Evolutionary conservation across 92 coral and sea anemone genomes (phyloP).

Genomic region (Phenganax stokvisi): DNA sequence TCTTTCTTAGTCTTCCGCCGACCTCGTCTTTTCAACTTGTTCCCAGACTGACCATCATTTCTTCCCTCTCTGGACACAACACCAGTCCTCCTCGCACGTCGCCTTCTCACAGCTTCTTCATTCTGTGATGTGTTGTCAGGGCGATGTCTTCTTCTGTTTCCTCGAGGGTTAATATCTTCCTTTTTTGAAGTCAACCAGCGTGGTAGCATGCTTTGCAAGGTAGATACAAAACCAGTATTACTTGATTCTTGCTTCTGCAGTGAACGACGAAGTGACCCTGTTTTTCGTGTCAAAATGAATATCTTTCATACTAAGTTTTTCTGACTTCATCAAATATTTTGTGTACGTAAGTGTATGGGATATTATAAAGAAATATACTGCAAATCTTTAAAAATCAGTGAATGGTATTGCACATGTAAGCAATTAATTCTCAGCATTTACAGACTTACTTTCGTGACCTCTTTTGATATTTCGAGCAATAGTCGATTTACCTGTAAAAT

Average conservation of each 20-base stretch:
- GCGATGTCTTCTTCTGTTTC: slow-evolving; percentile 8
- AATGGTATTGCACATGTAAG: neutral
- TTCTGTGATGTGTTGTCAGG: neutral
- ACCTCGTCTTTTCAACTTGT: slow-evolving; percentile 4
- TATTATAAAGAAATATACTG: neutral
- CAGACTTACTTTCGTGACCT: neutral
- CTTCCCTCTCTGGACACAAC: neutral
- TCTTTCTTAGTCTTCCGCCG: neutral
- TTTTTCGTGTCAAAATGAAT: neutral
- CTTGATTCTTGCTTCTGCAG: neutral
- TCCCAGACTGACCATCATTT: neutral
- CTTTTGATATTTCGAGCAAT: neutral
- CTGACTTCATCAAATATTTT: neutral
- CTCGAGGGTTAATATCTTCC: neutral
- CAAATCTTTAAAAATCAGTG: neutral
- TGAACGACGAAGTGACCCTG: neutral
- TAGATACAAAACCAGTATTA: neutral
- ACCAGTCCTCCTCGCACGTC: neutral
- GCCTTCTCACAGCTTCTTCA: neutral
- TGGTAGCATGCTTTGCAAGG: slow-evolving; percentile 12
- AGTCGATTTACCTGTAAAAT: slow-evolving; percentile 3
- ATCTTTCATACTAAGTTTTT: neutral
- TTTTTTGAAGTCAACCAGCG: neutral
- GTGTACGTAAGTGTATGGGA: neutral
- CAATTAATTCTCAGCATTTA: neutral